Evolutionary conservation across 2,797 vertebrate genomes (phyloP).

Genomic region (Gymnopithys bicolor): DNA sequence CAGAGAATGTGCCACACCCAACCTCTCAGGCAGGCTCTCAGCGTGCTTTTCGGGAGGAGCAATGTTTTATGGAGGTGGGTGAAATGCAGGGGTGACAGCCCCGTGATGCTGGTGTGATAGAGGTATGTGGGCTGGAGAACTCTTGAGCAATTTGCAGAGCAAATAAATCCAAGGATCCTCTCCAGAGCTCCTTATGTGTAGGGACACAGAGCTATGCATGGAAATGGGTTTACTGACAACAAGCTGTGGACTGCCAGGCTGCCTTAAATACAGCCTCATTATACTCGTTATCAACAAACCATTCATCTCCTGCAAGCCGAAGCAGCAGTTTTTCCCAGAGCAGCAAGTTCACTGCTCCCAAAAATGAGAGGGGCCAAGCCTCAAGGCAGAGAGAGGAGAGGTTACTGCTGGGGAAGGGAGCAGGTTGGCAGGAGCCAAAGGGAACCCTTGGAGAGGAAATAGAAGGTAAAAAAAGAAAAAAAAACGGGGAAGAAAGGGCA

Average conservation of each 20-base stretch:
- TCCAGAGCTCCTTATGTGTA: background rate
- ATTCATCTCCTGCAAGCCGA: background rate
- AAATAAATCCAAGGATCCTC: background rate
- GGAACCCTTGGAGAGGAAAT: background rate
- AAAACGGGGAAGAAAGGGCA: background rate
- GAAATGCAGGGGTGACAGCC: background rate
- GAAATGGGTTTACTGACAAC: background rate
- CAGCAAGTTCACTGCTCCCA: background rate
- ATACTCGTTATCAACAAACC: slow-evolving; percentile 5
- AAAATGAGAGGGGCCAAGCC: background rate
- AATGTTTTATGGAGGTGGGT: background rate
- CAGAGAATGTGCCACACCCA: background rate
- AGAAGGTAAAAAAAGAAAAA: background rate
- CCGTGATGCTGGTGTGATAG: background rate
- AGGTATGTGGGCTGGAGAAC: background rate
- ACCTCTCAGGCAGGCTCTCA: background rate
- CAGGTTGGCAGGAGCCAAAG: background rate
- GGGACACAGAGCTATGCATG: background rate
- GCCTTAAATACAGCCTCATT: slow-evolving; percentile 42
- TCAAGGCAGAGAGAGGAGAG: background rate
- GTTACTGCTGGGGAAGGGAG: background rate
- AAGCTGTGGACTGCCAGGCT: slow-evolving; percentile 31
- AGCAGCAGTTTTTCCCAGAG: background rate
- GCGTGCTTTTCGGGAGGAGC: background rate
- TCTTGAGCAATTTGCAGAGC: background rate